A percentile compares a stretch with the other conserved stretches of the same genome.
Conservation (phyloP, 2,797 vertebrate species). For the Iguana delicatissima region DNA sequence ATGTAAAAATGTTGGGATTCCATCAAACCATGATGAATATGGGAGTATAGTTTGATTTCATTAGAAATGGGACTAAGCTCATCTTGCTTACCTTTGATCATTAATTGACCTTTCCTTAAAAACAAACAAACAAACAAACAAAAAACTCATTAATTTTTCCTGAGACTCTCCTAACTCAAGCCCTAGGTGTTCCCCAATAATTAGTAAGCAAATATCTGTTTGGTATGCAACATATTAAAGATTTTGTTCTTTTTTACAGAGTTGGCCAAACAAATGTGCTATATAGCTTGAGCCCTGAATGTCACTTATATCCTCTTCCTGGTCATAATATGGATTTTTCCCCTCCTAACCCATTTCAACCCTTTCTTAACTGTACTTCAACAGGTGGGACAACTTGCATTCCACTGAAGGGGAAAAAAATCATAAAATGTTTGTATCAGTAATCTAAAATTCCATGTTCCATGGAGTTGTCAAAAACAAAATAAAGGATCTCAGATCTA, state of each 20-base stretch:
- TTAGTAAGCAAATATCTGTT: not conserved
- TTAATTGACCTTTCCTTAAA: no score
- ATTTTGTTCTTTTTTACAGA: not conserved
- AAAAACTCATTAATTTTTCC: not conserved
- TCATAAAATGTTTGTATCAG: no score
- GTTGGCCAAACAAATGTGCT: not conserved
- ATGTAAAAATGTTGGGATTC: no score
- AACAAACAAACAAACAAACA: no score
- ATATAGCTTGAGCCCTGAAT: not conserved
- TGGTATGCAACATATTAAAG: not conserved
- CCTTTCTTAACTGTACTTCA: no score
- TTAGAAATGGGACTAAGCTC: not conserved
- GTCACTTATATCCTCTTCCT: not conserved
- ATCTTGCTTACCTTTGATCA: not conserved
- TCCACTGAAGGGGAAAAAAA: no score
- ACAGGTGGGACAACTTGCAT: no score
- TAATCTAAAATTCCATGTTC: no score
- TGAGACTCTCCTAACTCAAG: not conserved
- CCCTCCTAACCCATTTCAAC: no score
- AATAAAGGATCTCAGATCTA: constrained; percentile 5
- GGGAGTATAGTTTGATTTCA: not conserved
- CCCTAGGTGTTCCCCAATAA: not conserved
- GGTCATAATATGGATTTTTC: no score
- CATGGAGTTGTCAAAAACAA: no score
- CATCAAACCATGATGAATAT: not conserved